phyloP scores from a whole-genome alignment of 1,140 invertebrate species.

The Drosophila orena region DNA sequence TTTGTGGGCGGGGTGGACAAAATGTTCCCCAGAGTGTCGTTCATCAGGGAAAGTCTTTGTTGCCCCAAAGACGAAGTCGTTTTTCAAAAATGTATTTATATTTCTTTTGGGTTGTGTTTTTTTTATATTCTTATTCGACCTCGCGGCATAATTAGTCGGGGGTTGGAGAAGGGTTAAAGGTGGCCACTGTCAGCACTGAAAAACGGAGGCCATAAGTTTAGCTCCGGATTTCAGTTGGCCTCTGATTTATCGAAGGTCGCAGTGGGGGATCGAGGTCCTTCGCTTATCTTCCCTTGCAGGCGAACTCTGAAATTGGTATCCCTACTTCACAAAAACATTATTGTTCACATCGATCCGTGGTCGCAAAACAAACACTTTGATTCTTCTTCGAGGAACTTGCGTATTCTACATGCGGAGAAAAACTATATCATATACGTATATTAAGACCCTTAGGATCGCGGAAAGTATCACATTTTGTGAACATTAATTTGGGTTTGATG shows the following conservation, averaged over 20 bases:
- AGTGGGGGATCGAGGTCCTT: conserved; percentile 27
- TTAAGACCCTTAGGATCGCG: no score
- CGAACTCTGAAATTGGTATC: conserved; percentile 44
- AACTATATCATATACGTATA: no score
- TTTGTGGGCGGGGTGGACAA: conserved; percentile 41
- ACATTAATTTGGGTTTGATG: no score
- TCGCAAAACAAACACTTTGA: conserved; percentile 55
- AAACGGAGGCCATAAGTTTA: conserved; percentile 51
- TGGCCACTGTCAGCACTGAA: conserved; percentile 61
- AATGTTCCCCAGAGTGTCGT: conserved; percentile 74
- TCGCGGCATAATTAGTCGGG: conserved; percentile 63
- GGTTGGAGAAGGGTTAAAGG: conserved; percentile 68
- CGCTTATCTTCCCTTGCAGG: conserved; percentile 36
- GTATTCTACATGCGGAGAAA: conserved; percentile 8
- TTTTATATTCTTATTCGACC: conserved; percentile 1
- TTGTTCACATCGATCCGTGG: conserved; percentile 18
- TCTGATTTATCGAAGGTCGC: conserved; percentile 66
- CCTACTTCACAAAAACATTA: conserved; percentile 29
- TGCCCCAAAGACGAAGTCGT: conserved; percentile 44
- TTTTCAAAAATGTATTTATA: conserved; percentile 62
- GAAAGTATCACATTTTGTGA: no score
- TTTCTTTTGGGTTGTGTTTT: conserved; percentile 26
- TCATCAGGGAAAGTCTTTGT: conserved; percentile 58
- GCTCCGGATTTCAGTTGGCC: conserved; percentile 37
- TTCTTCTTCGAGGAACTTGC: conserved; percentile 57